These are phyloP conservation scores for Anguilla pacifica DNA, from an alignment of 2,797 vertebrate species.

Conservation along the genomic window DNA sequence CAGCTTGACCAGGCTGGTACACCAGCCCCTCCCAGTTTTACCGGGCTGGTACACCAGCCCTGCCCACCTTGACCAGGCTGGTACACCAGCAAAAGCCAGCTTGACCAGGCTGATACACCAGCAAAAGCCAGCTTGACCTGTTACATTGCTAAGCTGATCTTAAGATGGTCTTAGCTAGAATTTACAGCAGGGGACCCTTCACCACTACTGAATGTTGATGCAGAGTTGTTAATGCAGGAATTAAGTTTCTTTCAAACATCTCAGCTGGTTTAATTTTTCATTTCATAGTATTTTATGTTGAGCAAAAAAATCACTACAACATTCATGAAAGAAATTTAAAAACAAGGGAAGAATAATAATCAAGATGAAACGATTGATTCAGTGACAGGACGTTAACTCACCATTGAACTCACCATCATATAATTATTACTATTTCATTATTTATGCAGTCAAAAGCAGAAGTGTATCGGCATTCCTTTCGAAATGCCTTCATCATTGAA, in stretches of 20 bases:
- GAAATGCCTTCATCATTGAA: neutral
- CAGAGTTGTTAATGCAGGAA: slow-evolving; percentile 3
- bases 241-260: neutral
- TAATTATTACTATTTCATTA: neutral
- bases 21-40: too few species aligned
- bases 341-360: slow-evolving; percentile 8
- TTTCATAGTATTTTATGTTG: slow-evolving; percentile 1
- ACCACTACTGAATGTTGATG: neutral
- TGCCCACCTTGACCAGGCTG: too few species aligned
- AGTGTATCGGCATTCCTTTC: neutral
- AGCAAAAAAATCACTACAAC: neutral
- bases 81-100: too few species aligned
- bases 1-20: too few species aligned
- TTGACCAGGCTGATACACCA: too few species aligned
- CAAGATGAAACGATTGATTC: neutral
- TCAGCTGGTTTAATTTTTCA: neutral
- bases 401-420: neutral
- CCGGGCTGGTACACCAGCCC: too few species aligned
- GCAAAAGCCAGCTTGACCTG: too few species aligned
- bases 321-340: slow-evolving; percentile 5
- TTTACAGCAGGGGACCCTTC: too few species aligned
- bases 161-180: too few species aligned
- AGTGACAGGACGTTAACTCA: slow-evolving; percentile 11
- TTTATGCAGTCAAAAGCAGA: neutral
- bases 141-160: too few species aligned